Percentiles rank a stretch among this genome's conserved stretches.
These are phyloP conservation scores for Scomber scombrus DNA, from an alignment of 2,113 vertebrate genomes.

Conservation along the genomic window DNA sequence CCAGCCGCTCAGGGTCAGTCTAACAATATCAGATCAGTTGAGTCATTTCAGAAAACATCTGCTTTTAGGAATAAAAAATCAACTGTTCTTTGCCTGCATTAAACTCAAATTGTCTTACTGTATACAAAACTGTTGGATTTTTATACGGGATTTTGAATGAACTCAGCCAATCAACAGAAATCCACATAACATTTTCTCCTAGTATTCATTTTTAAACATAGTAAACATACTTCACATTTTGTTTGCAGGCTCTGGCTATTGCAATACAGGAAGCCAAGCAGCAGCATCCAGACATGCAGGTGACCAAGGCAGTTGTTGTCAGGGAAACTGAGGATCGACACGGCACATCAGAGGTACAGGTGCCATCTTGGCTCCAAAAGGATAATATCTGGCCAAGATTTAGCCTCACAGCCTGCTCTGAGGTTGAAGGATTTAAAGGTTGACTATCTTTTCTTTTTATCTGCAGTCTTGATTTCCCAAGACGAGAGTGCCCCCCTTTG, in stretches of 20 bases:
- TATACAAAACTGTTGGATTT: background rate
- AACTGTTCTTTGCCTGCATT: too few relatives aligned
- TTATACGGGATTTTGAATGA: background rate
- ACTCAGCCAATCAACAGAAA: background rate
- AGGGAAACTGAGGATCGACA: conserved; percentile 96
- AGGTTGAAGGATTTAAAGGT: conserved; percentile 5
- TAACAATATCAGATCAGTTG: too few relatives aligned
- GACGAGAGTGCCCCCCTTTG: conserved; percentile 69
- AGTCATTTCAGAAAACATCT: too few relatives aligned
- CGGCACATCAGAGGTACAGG: conserved; percentile 90
- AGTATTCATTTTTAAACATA: background rate
- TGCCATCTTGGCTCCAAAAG: conserved; percentile 21
- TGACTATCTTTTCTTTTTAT: conserved; percentile 21
- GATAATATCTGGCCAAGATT: conserved; percentile 21
- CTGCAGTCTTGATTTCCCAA: conserved; percentile 80
- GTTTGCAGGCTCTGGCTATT: conserved; percentile 92
- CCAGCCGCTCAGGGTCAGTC: too few relatives aligned
- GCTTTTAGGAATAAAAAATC: too few relatives aligned
- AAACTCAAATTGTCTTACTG: too few relatives aligned
- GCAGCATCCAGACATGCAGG: conserved; percentile 99
- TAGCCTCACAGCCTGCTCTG: conserved; percentile 27
- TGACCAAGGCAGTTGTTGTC: conserved; percentile 99
- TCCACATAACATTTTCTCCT: background rate
- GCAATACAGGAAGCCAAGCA: conserved; percentile 99
- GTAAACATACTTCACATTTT: background rate